Conservation (phyloP, 2,797 vertebrate species). For the Clamator glandarius region DNA sequence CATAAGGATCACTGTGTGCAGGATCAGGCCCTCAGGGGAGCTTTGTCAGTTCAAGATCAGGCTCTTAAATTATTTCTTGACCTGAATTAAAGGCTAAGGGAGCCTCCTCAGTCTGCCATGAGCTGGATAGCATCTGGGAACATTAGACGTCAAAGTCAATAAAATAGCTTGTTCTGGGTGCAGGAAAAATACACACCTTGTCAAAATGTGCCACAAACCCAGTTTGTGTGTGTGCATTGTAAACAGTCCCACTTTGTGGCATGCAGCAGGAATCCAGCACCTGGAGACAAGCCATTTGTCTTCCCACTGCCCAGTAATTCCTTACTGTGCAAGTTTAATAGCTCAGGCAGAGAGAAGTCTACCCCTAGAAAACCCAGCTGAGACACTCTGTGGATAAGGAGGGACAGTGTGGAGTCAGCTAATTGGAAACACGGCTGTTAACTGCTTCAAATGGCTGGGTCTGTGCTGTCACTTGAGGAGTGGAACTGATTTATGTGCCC, state of each 20-base stretch:
- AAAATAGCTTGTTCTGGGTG: neutral
- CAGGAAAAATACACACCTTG: neutral
- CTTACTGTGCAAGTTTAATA: neutral
- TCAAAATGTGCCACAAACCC: neutral
- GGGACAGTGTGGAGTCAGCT: neutral
- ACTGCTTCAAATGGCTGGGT: neutral
- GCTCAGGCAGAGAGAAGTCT: neutral
- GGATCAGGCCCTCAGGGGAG: neutral
- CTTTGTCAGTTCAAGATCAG: neutral
- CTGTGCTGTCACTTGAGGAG: neutral
- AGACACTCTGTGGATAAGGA: conserved; percentile 10
- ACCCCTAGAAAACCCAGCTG: neutral
- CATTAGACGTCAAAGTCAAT: neutral
- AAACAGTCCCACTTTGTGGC: neutral
- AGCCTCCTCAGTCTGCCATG: neutral
- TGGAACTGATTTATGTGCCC: neutral
- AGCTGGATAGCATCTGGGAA: neutral
- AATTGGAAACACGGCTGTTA: neutral
- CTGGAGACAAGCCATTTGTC: conserved; percentile 32
- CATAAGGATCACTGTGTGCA: neutral
- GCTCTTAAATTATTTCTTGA: neutral
- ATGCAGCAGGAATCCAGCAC: conserved; percentile 1
- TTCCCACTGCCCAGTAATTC: neutral
- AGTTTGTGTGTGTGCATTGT: neutral
- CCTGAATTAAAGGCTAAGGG: neutral